Evolutionary conservation across 2,888 invertebrate species (phyloP).

Genomic region (Fragum sueziense): DNA sequence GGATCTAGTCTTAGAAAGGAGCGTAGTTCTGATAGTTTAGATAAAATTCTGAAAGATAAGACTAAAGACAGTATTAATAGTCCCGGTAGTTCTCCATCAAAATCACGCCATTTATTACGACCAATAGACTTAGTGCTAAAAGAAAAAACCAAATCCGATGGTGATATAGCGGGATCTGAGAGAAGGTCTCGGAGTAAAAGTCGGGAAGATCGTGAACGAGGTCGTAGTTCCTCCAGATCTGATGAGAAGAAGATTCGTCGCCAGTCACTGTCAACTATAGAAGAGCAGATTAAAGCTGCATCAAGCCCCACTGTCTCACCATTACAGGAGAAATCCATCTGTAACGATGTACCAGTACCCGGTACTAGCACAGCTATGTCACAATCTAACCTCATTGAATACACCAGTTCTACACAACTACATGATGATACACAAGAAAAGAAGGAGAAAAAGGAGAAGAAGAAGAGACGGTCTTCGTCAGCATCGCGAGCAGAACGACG

Average conservation of each 20-base stretch:
- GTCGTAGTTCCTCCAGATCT: conserved; percentile 52
- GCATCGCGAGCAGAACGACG: conserved; percentile 61
- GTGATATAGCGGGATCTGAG: conserved; percentile 57
- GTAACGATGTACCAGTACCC: conserved; percentile 39
- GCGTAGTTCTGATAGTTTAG: conserved; percentile 59
- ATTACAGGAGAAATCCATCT: conserved; percentile 47
- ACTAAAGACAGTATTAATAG: conserved; percentile 40
- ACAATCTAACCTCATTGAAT: conserved; percentile 22
- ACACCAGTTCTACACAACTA: conserved; percentile 20
- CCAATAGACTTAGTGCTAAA: conserved; percentile 54
- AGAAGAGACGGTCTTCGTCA: conserved; percentile 68
- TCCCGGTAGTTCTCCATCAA: conserved; percentile 52
- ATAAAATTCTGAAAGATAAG: conserved; percentile 62
- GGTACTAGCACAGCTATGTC: conserved; percentile 24
- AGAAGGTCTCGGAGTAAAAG: conserved; percentile 52
- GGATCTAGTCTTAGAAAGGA: conserved; percentile 54
- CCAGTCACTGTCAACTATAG: conserved; percentile 60
- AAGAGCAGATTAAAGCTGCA: conserved; percentile 52
- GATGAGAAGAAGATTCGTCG: conserved; percentile 53
- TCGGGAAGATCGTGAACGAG: conserved; percentile 51
- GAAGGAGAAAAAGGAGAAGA: conserved; percentile 33
- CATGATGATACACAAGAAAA: conserved; percentile 37
- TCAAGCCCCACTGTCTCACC: conserved; percentile 50
- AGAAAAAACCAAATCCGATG: conserved; percentile 61
- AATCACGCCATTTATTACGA: conserved; percentile 57